phyloP scores from a whole-genome alignment of 2,888 invertebrate species.

The Eustalomyia histrio region DNA sequence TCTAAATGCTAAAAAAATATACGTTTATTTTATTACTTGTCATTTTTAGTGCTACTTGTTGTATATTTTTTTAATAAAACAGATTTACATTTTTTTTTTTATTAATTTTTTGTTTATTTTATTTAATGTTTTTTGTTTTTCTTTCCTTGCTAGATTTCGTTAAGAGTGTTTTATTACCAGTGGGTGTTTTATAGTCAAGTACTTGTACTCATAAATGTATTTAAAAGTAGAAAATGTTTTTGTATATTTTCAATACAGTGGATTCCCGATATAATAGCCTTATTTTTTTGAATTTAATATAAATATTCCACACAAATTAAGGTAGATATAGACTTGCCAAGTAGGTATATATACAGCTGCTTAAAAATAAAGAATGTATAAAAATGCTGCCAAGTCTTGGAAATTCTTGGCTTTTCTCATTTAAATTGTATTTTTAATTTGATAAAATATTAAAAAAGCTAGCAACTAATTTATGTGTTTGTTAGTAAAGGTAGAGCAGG shows the following conservation, averaged over 20 bases:
- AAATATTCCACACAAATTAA: no score
- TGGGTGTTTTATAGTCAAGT: slow-evolving; percentile 57
- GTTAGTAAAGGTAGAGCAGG: no score
- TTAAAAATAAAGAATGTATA: no score
- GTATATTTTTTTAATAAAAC: not conserved
- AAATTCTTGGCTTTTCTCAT: no score
- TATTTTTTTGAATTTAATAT: no score
- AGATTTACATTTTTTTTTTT: not conserved
- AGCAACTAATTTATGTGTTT: no score
- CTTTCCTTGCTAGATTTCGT: not conserved
- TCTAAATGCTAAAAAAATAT: not conserved
- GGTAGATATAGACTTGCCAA: no score
- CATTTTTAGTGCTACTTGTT: slow-evolving; percentile 25
- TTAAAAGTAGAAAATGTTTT: slow-evolving; percentile 21
- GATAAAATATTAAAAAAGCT: no score
- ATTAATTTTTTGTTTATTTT: not conserved
- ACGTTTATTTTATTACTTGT: slow-evolving; percentile 35
- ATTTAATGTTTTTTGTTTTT: not conserved
- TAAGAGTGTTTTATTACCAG: slow-evolving; percentile 17
- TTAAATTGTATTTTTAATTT: no score
- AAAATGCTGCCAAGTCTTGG: no score
- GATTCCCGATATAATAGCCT: no score
- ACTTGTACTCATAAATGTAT: slow-evolving; percentile 33
- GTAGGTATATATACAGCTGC: no score
- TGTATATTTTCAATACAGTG: not conserved